Conservation (phyloP, 2,797 vertebrate species). For the Philypnodon macrostomus region DNA sequence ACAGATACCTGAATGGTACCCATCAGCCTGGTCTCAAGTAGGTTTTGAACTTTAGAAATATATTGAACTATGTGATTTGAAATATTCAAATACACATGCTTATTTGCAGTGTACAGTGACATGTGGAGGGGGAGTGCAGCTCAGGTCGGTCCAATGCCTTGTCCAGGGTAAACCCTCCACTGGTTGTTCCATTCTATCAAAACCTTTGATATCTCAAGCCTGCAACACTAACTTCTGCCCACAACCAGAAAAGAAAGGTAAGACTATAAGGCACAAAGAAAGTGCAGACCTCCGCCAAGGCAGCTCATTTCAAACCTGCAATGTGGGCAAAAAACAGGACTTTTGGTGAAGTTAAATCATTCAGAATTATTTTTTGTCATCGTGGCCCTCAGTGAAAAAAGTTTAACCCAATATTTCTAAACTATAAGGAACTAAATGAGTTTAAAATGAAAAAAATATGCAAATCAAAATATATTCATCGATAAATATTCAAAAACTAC, state of each 20-base stretch:
- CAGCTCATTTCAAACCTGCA: too few species aligned
- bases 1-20: conserved; percentile 74
- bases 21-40: conserved; percentile 87
- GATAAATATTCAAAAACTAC: too few species aligned
- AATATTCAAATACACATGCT: conserved; percentile 8
- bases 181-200: conserved; percentile 72
- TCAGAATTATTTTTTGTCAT: too few species aligned
- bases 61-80: neutral
- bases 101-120: conserved; percentile 84
- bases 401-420: too few species aligned
- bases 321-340: too few species aligned
- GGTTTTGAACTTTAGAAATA: neutral
- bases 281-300: too few species aligned
- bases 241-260: conserved; percentile 74
- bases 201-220: conserved; percentile 78
- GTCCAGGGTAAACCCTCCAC: conserved; percentile 66
- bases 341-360: too few species aligned
- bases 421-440: too few species aligned
- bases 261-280: too few species aligned
- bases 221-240: conserved; percentile 89
- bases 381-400: too few species aligned
- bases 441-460: too few species aligned
- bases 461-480: too few species aligned
- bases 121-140: conserved; percentile 88
- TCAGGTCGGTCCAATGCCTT: conserved; percentile 82